Conservation (phyloP, 2,888 invertebrate genomes). For the Eupithecia exiguata region DNA sequence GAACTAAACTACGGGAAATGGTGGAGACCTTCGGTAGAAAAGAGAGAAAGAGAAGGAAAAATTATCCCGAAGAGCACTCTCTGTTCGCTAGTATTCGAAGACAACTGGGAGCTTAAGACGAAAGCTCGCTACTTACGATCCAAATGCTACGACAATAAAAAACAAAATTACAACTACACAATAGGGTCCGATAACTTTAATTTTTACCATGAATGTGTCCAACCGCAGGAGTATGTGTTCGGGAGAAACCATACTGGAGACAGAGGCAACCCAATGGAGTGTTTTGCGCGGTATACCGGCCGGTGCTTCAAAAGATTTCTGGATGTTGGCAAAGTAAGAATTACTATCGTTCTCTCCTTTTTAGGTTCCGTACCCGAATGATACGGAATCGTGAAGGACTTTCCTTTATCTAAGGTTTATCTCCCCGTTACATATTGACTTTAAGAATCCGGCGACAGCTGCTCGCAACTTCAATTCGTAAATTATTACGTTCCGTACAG, state of each 20-base stretch:
- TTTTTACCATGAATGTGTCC: background rate
- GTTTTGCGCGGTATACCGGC: background rate
- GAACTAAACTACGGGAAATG: conserved; percentile 1
- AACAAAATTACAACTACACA: background rate
- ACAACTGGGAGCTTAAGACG: background rate
- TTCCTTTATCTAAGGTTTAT: no score
- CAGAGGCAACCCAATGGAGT: background rate
- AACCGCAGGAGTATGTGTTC: background rate
- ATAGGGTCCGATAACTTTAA: background rate
- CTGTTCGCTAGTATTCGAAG: background rate
- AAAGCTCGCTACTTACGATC: background rate
- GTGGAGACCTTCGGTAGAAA: background rate
- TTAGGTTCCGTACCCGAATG: no score
- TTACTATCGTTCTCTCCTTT: background rate
- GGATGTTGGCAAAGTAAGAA: background rate
- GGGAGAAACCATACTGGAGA: background rate
- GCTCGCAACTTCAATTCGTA: no score
- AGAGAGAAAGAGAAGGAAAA: background rate
- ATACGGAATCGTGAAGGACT: no score
- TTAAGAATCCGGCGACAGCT: no score
- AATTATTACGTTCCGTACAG: no score
- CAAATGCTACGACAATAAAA: background rate
- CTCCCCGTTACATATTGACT: no score
- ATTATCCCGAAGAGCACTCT: background rate
- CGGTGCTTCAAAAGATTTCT: background rate